A percentile compares a stretch with the other conserved stretches of the same genome.
phyloP scores from a whole-genome alignment of 2,797 vertebrate species.

The Novumbra hubbsi region DNA sequence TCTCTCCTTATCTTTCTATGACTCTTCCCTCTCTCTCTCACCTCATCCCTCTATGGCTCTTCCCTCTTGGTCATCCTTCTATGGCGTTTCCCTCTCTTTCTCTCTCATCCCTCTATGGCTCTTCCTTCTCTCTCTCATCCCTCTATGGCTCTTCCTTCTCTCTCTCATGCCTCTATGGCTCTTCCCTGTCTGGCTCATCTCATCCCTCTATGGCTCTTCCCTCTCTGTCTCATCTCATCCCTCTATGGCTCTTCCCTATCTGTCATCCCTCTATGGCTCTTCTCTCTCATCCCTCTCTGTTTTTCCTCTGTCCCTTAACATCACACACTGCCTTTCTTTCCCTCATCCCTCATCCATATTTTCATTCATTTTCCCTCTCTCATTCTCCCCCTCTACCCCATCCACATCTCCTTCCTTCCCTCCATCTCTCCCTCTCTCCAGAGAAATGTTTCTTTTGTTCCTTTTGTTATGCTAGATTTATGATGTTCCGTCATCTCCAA shows the following conservation, averaged over 20 bases:
- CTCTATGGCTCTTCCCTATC: neutral
- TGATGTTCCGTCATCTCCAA: slow-evolving; percentile 48
- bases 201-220: neutral
- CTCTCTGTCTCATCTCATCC: neutral
- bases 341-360: neutral
- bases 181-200: neutral
- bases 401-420: neutral
- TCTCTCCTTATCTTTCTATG: neutral
- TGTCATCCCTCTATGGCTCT: neutral
- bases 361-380: neutral
- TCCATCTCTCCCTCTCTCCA: slow-evolving; percentile 18
- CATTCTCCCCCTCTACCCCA: neutral
- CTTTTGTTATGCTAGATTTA: slow-evolving; percentile 51
- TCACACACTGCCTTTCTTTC: neutral
- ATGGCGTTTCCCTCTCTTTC: neutral
- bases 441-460: slow-evolving; percentile 38
- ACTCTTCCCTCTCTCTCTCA: too few species aligned
- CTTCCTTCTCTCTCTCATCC: too few species aligned
- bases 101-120: too few species aligned
- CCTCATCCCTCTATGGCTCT: neutral
- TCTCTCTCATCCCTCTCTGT: neutral
- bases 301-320: neutral
- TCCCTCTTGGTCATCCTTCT: neutral
- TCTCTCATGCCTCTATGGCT: neutral
- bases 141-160: neutral